phyloP scores from a whole-genome alignment of 2,888 invertebrate genomes.

The Chrysodeixis includens region DNA sequence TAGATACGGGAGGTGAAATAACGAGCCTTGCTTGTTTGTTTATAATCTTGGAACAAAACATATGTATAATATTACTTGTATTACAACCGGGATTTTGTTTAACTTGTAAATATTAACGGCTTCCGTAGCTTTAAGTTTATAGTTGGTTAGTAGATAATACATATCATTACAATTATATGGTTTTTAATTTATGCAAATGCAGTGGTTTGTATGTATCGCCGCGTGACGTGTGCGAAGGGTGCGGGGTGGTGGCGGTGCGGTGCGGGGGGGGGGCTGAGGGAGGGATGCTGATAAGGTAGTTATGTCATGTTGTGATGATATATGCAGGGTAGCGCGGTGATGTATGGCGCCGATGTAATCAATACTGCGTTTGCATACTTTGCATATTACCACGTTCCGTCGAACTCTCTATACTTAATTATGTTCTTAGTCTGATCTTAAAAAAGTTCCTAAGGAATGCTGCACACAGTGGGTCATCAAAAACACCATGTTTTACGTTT shows the following conservation, averaged over 20 bases:
- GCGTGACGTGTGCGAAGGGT: background rate
- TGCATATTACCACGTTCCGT: background rate
- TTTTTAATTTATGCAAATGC: constrained; percentile 40
- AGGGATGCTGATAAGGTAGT: constrained; percentile 28
- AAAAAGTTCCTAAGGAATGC: background rate
- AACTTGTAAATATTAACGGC: constrained; percentile 42
- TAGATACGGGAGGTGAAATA: background rate
- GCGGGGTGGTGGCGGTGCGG: background rate
- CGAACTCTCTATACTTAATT: background rate
- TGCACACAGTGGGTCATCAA: background rate
- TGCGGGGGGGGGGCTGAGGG: background rate
- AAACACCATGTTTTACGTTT: background rate
- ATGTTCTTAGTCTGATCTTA: background rate
- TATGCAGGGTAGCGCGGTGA: constrained; percentile 26
- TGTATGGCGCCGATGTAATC: constrained; percentile 24
- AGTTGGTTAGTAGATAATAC: constrained; percentile 38
- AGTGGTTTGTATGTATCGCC: constrained; percentile 7
- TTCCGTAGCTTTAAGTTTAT: constrained; percentile 33
- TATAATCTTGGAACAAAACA: constrained; percentile 11
- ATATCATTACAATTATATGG: constrained; percentile 37
- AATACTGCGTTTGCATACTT: constrained; percentile 7
- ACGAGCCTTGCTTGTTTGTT: constrained; percentile 10
- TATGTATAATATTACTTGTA: background rate
- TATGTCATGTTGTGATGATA: constrained; percentile 33
- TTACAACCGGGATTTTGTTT: constrained; percentile 11